These are phyloP conservation scores for Acanthurus leucopareius DNA, from an alignment of 2,797 vertebrate species.

Conservation along the genomic window DNA sequence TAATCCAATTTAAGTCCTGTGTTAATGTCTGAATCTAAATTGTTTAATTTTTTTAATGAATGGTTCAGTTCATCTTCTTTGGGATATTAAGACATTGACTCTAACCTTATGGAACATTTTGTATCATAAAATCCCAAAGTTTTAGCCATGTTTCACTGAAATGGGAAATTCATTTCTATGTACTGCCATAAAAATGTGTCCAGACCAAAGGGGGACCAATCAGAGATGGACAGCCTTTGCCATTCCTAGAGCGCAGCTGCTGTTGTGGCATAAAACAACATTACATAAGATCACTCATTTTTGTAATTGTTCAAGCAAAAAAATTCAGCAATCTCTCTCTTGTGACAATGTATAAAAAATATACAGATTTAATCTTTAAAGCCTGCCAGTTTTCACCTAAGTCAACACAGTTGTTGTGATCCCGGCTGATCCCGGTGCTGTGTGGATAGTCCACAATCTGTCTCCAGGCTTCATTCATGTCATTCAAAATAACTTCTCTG, in stretches of 20 bases:
- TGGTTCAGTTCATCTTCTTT: background rate
- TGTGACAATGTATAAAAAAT: background rate
- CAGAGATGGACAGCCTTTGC: no score
- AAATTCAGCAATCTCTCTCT: background rate
- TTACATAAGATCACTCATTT: no score
- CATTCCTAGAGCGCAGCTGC: no score
- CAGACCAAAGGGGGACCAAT: no score
- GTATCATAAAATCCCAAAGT: background rate
- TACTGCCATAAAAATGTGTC: no score
- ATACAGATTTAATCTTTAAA: background rate
- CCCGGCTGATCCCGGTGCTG: background rate
- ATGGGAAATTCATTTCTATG: background rate
- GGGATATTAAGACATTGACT: background rate
- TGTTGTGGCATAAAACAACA: no score
- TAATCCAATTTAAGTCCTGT: slow-evolving; percentile 6
- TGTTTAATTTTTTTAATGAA: background rate
- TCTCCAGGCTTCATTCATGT: background rate
- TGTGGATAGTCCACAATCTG: background rate
- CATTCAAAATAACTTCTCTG: slow-evolving; percentile 12
- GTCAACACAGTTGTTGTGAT: background rate
- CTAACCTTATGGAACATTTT: background rate
- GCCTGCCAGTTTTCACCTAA: background rate
- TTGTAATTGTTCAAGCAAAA: background rate
- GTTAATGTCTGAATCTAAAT: slow-evolving; percentile 1
- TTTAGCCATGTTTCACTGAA: no score